A percentile compares a stretch with the other conserved stretches of the same genome.
Conservation (phyloP, 1,140 invertebrate species). For the Dryas iulia region DNA sequence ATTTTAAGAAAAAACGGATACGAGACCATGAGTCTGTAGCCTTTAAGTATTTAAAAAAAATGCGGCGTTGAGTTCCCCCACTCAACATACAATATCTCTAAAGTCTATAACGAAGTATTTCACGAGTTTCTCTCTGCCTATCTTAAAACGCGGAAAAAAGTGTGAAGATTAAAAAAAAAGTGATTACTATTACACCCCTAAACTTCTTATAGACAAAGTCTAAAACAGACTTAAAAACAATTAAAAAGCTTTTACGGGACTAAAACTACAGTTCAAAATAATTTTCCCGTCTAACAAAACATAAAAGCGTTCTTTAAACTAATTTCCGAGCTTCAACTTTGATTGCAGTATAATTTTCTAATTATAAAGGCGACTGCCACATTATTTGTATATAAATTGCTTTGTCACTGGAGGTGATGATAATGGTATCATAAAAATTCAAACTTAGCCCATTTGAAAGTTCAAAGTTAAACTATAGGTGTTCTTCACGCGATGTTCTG, state of each 20-base stretch:
- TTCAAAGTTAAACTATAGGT: conserved; percentile 33
- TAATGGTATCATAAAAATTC: conserved; percentile 50
- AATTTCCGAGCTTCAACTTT: conserved; percentile 29
- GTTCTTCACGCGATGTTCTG: conserved; percentile 37
- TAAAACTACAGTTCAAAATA: conserved; percentile 13
- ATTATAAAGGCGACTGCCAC: conserved; percentile 25
- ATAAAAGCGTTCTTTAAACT: conserved; percentile 26
- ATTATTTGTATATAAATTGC: conserved; percentile 31
- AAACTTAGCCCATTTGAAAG: conserved; percentile 41
- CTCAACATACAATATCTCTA: too few relatives aligned
- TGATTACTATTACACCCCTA: background rate
- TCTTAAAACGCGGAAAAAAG: too few relatives aligned
- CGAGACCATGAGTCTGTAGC: too few relatives aligned
- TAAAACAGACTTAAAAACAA: conserved; percentile 4
- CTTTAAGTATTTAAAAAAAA: too few relatives aligned
- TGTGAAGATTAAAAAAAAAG: too few relatives aligned
- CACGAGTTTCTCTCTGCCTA: too few relatives aligned
- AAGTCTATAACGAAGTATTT: too few relatives aligned
- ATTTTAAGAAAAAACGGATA: too few relatives aligned
- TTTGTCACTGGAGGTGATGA: conserved; percentile 35
- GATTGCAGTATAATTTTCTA: conserved; percentile 34
- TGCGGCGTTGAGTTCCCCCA: too few relatives aligned
- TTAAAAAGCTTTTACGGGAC: conserved; percentile 17
- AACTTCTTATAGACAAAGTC: background rate
- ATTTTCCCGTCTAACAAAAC: conserved; percentile 23